These are phyloP conservation scores for Trachelus tabidus DNA, from an alignment of 2,888 invertebrate genomes.

Conservation along the genomic window DNA sequence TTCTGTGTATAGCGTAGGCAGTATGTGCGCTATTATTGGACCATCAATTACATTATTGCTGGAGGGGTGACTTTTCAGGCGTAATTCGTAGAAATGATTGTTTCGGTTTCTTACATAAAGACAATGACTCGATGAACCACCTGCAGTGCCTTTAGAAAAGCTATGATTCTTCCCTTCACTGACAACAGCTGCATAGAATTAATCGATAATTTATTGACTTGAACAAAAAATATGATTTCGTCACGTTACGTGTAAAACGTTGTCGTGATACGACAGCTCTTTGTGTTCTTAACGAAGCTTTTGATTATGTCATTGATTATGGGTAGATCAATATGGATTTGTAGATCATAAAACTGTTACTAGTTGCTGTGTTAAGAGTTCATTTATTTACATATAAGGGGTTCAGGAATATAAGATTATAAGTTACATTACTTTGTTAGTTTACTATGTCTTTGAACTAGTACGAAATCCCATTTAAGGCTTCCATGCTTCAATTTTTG, in stretches of 20 bases:
- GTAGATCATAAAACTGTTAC: background rate
- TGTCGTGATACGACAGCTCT: background rate
- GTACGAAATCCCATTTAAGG: slow-evolving; percentile 56
- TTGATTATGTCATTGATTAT: background rate
- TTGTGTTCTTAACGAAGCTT: background rate
- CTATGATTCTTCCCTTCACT: background rate
- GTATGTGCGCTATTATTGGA: background rate
- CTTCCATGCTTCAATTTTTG: slow-evolving; percentile 91
- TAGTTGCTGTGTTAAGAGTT: background rate
- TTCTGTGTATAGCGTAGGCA: background rate
- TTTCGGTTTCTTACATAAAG: background rate
- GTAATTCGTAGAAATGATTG: slow-evolving; percentile 3
- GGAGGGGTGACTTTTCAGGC: slow-evolving; percentile 19
- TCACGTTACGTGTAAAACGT: background rate
- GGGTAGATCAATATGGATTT: background rate
- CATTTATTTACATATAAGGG: background rate
- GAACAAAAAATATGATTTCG: background rate
- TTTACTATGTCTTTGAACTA: background rate
- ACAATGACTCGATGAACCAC: background rate
- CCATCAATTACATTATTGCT: background rate
- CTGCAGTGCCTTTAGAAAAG: background rate
- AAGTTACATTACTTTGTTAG: background rate
- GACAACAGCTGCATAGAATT: background rate
- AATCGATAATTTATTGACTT: background rate
- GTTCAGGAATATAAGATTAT: background rate